Conservation (phyloP, 2,888 invertebrate genomes). For the Hymenopus coronatus region DNA sequence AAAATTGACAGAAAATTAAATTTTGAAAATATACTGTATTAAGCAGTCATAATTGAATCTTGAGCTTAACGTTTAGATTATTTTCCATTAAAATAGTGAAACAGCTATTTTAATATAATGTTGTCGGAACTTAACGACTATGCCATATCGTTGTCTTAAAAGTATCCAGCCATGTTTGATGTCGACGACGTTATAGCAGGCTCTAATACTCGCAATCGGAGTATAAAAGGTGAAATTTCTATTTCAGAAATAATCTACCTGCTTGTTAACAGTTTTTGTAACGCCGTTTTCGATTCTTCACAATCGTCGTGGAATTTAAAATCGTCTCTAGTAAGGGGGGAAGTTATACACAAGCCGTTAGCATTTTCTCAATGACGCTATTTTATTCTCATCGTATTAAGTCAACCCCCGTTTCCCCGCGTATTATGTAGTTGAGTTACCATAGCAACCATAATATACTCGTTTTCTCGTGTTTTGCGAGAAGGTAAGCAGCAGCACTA, state of each 20-base stretch:
- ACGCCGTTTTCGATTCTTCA: background rate
- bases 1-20: no score
- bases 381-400: constrained; percentile 1
- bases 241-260: background rate
- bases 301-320: background rate
- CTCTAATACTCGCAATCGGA: background rate
- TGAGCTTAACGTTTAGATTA: no score
- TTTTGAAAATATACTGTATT: no score
- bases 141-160: background rate
- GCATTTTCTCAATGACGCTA: constrained; percentile 2
- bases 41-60: no score
- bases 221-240: background rate
- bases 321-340: background rate
- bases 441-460: background rate
- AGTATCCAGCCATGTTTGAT: background rate
- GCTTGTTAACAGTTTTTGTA: background rate
- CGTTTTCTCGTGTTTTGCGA: background rate
- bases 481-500: background rate
- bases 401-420: background rate
- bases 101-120: no score
- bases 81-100: no score
- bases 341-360: background rate
- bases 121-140: no score
- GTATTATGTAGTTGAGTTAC: background rate
- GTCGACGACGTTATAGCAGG: background rate